Evolutionary conservation across 2,888 invertebrate genomes (phyloP), one percentile per base, ranked within the genome.

Genomic region (Drosophila peninsularis): DNA sequence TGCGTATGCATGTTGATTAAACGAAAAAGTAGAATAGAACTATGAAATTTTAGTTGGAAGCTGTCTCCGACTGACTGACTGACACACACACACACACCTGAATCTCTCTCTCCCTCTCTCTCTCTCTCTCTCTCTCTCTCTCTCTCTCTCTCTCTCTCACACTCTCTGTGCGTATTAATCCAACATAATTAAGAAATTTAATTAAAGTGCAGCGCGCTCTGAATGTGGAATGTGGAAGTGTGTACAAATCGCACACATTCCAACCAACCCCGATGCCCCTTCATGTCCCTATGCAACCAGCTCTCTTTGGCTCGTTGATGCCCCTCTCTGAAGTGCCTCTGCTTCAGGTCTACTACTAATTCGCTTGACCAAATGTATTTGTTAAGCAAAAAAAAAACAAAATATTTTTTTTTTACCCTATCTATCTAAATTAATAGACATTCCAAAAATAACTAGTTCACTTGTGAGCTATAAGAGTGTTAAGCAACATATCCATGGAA

Each of bases 111-210:
- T 24, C 24, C 2, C 24, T 24, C 24, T 24, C 24, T 24, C 24
- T 24, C 24, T 24, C 24, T 24, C 24, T 3, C 24, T 24, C 24
- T 3, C 24, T 24, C 24, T 24, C 24, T 24, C 24, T 24, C 24
- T 24, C 24, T 24, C 24, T 3, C 24, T 24, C 24, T 24, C 24
- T 24, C 24, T 3, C 24, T 24, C 24, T 0, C 24, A 3, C 30
- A 5, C 32, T 32, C 36, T 24, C 27, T 67, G 62, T 68, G 54
- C 81, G 78, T 76, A 86, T 84, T 84, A 84, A 84, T 86, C 83
- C 84, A 86, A 82, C 84, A 84, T 84, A 84, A 84, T 84, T 86
- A 84, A 86, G 84, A 84, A 84, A 84, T 84, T 84, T 84, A 84
- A 84, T 84, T 84, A 84, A 86, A 84, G 87, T 84, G 84, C 84